A percentile compares a stretch with the other conserved stretches of the same genome.
Evolutionary conservation across 2,113 vertebrate genomes (phyloP).

Genomic region (Cheirogaleus medius): DNA sequence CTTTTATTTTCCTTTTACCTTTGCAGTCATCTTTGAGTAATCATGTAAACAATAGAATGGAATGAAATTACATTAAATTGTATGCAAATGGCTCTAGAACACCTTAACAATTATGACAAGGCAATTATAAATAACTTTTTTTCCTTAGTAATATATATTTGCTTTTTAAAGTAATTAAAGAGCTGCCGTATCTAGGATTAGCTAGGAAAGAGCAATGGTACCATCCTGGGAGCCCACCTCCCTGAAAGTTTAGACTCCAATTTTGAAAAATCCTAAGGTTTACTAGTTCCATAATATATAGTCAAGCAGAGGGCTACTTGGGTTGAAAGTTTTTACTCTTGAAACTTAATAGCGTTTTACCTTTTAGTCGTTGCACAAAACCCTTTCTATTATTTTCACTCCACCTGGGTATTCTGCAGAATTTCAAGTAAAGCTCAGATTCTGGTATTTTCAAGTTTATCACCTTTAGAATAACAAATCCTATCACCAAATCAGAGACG

Average conservation of each 20-base stretch:
- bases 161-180: constrained; percentile 87
- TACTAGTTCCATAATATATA: constrained; percentile 78
- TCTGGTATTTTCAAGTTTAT: constrained; percentile 83
- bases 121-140: constrained; percentile 89
- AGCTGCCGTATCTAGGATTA: constrained; percentile 87
- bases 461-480: constrained; percentile 71
- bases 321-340: constrained; percentile 78
- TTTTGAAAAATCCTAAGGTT: constrained; percentile 80
- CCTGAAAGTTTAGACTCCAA: constrained; percentile 71
- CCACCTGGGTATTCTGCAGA: constrained; percentile 80
- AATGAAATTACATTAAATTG: constrained; percentile 87
- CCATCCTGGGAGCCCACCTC: constrained; percentile 72
- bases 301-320: constrained; percentile 80
- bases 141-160: constrained; percentile 88
- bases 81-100: constrained; percentile 88
- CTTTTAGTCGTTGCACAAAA: constrained; percentile 85
- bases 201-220: constrained; percentile 84
- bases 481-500: constrained; percentile 77
- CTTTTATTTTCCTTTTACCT: constrained; percentile 87
- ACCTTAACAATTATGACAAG: constrained; percentile 88
- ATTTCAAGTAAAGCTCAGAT: constrained; percentile 85
- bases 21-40: constrained; percentile 88
- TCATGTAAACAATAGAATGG: constrained; percentile 90
- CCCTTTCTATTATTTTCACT: constrained; percentile 81
- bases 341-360: constrained; percentile 78